These are phyloP conservation scores for Rhinatrema bivittatum DNA, from an alignment of 2,797 vertebrate genomes.

Conservation along the genomic window DNA sequence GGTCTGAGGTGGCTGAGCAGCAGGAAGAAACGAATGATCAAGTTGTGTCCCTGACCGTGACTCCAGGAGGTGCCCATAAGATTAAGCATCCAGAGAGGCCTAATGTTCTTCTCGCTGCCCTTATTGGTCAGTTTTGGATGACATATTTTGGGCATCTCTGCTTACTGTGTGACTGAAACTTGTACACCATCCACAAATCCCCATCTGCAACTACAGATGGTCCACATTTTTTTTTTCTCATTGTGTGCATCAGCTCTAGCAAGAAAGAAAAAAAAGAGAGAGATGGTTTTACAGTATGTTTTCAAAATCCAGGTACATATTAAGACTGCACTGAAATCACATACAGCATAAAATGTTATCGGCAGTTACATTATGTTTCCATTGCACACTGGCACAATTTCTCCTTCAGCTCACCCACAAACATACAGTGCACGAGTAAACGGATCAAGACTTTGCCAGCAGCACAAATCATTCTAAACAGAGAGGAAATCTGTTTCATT, in stretches of 20 bases:
- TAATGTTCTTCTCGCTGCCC: constrained; percentile 27
- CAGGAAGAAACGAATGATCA: background rate
- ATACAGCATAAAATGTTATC: background rate
- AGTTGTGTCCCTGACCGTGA: background rate
- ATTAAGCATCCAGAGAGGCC: constrained; percentile 8
- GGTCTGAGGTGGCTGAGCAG: background rate
- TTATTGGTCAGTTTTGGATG: constrained; percentile 53
- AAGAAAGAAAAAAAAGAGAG: constrained; percentile 12
- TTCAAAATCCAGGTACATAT: constrained; percentile 17
- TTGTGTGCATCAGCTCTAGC: constrained; percentile 31
- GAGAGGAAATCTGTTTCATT: no score
- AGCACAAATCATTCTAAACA: no score
- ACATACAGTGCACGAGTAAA: no score
- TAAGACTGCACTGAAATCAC: background rate
- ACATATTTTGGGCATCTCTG: constrained; percentile 59
- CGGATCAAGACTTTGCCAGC: no score
- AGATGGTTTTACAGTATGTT: constrained; percentile 12
- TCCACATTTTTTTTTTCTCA: constrained; percentile 18
- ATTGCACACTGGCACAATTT: background rate
- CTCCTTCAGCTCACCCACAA: background rate
- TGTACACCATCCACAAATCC: constrained; percentile 52
- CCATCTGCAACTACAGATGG: constrained; percentile 65
- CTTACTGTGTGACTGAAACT: constrained; percentile 44
- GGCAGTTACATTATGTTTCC: background rate
- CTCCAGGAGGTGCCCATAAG: constrained; percentile 1